Conservation (phyloP, 2,797 vertebrate species). For the Kryptolebias ocellatus region DNA sequence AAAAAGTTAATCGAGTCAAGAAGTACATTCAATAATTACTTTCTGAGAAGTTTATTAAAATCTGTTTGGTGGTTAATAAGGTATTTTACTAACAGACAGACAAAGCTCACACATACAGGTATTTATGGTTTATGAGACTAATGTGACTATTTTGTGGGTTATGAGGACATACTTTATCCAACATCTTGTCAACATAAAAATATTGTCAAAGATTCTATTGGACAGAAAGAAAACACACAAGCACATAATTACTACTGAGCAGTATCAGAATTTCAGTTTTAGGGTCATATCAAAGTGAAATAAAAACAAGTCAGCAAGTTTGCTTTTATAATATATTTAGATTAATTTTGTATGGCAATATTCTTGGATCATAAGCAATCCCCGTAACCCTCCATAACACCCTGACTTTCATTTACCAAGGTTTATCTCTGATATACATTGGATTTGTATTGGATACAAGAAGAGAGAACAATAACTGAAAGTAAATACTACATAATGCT, state of each 20-base stretch:
- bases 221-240: background rate
- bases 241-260: background rate
- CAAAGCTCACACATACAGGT: too few relatives aligned
- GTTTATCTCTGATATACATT: conserved; percentile 37
- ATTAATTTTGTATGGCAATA: conserved; percentile 24
- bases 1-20: too few relatives aligned
- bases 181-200: too few relatives aligned
- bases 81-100: too few relatives aligned
- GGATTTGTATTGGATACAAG: conserved; percentile 26
- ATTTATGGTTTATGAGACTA: too few relatives aligned
- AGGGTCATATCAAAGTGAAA: conserved; percentile 7
- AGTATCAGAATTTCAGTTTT: background rate
- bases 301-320: background rate
- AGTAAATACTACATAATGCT: conserved; percentile 5
- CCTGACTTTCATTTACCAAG: conserved; percentile 22
- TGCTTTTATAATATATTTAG: conserved; percentile 12
- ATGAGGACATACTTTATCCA: too few relatives aligned
- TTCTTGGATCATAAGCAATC: conserved; percentile 14
- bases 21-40: too few relatives aligned
- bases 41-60: too few relatives aligned
- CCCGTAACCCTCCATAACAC: conserved; percentile 1
- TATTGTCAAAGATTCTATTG: too few relatives aligned
- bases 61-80: too few relatives aligned
- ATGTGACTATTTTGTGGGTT: too few relatives aligned
- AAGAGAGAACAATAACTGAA: conserved; percentile 29